Evolutionary conservation across 2,113 vertebrate species (phyloP).

Genomic region (Vidua macroura): DNA sequence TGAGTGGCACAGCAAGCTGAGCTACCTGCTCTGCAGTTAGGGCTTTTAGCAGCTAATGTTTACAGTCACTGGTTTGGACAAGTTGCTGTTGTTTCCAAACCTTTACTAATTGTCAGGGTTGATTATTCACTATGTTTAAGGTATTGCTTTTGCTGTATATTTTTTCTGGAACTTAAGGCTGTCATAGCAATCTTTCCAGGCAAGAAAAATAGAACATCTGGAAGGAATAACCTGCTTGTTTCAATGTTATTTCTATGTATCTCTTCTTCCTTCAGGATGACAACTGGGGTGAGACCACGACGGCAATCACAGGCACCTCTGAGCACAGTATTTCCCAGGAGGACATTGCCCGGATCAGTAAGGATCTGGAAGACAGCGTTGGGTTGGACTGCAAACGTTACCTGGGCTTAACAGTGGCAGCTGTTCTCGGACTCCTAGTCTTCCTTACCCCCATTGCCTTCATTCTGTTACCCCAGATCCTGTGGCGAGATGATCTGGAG

Average conservation of each 20-base stretch:
- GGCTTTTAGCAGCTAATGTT: background rate
- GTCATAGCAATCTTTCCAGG: background rate
- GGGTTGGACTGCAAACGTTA: constrained; percentile 83
- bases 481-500: constrained; percentile 89
- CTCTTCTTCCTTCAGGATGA: constrained; percentile 82
- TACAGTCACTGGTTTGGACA: background rate
- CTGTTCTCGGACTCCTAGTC: constrained; percentile 83
- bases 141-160: background rate
- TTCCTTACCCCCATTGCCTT: constrained; percentile 91
- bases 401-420: constrained; percentile 81
- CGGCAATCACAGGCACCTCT: constrained; percentile 93
- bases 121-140: background rate
- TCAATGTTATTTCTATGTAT: background rate
- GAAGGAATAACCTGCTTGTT: background rate
- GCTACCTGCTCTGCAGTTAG: background rate
- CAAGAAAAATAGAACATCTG: background rate
- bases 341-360: constrained; percentile 92
- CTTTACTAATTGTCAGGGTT: background rate
- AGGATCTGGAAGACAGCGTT: constrained; percentile 88
- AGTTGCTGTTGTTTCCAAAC: background rate
- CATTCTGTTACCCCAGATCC: constrained; percentile 85
- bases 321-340: constrained; percentile 96
- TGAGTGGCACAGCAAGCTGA: background rate
- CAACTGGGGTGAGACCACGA: constrained; percentile 98
- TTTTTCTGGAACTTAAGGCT: background rate